A percentile compares a stretch with the other conserved stretches of the same genome.
Evolutionary conservation across 1,140 invertebrate genomes (phyloP).

Genomic region (Delia radicum): DNA sequence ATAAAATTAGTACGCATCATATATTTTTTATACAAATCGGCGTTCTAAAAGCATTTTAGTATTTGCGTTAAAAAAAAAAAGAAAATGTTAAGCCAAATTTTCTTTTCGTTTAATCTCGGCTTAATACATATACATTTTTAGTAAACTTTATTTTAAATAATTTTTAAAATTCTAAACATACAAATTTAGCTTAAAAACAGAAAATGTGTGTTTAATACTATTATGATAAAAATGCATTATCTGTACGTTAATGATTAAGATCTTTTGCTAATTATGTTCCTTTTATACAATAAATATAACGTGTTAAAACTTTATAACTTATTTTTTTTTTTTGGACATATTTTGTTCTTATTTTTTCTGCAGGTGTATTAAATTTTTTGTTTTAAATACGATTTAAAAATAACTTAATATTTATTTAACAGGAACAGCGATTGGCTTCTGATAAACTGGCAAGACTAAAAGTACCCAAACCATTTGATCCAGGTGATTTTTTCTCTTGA

Average conservation of each 20-base stretch:
- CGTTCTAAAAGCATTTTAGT: no score
- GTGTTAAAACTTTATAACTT: neutral
- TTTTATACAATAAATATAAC: neutral
- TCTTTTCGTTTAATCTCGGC: no score
- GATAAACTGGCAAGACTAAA: conserved; percentile 51
- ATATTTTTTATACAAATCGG: no score
- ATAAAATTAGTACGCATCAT: no score
- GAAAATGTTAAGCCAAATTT: no score
- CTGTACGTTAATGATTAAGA: neutral
- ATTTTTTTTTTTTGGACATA: neutral
- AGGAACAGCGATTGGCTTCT: conserved; percentile 54
- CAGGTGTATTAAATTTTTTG: neutral
- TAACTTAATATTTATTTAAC: conserved; percentile 35
- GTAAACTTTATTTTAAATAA: no score
- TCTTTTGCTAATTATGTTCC: neutral
- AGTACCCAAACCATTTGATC: conserved; percentile 54
- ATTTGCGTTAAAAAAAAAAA: no score
- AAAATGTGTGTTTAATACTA: neutral
- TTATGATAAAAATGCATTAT: neutral
- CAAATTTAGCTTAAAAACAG: no score
- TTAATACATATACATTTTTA: no score
- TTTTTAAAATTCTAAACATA: no score
- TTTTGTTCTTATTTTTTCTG: neutral
- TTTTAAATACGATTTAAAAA: neutral
- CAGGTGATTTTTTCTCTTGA: conserved; percentile 53